Evolutionary conservation across 2,888 invertebrate genomes (phyloP).

Genomic region (Drosophila vallismaia): DNA sequence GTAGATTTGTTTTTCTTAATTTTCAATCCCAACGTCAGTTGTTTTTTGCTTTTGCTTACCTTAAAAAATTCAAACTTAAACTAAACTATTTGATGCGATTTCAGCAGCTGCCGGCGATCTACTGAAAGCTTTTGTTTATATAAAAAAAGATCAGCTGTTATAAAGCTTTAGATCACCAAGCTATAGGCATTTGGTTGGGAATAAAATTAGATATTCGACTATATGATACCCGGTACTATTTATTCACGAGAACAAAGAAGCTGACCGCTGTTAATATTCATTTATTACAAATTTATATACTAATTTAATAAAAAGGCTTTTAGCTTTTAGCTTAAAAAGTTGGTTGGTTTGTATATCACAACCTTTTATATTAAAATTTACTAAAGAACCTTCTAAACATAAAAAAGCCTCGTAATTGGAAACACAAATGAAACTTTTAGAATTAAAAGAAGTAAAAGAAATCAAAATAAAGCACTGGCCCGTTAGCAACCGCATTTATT

Average conservation of each 20-base stretch:
- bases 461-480: slow-evolving; percentile 21
- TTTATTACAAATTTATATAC: no score
- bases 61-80: slow-evolving; percentile 13
- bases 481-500: slow-evolving; percentile 27
- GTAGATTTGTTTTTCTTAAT: slow-evolving; percentile 20
- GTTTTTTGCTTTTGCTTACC: slow-evolving; percentile 12
- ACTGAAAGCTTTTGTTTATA: slow-evolving; percentile 33
- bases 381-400: no score
- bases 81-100: neutral
- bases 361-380: no score
- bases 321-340: no score
- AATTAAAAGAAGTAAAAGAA: slow-evolving; percentile 1
- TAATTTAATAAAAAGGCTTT: no score
- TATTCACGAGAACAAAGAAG: no score
- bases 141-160: slow-evolving; percentile 24
- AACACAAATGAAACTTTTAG: slow-evolving; percentile 8
- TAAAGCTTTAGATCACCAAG: slow-evolving; percentile 45
- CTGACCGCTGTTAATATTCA: no score
- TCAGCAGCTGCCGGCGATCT: slow-evolving; percentile 41
- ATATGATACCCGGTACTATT: no score
- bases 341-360: no score
- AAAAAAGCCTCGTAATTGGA: neutral
- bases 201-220: no score
- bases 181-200: neutral
- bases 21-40: neutral